These are phyloP conservation scores for Drosophila subobscura DNA, from an alignment of 1,140 invertebrate genomes.

Conservation along the genomic window DNA sequence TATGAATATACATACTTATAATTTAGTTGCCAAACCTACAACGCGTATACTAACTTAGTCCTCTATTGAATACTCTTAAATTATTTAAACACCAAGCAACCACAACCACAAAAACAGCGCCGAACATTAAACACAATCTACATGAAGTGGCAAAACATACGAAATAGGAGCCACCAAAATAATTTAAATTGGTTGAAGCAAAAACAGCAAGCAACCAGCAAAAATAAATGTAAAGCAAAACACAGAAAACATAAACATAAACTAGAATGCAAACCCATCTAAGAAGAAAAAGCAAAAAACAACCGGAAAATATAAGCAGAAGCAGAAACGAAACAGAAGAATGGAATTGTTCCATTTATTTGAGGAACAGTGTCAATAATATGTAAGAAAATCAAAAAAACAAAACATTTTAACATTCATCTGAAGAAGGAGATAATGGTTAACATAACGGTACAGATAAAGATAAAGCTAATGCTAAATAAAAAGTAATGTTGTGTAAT, in stretches of 20 bases:
- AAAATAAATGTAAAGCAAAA: conserved; percentile 55
- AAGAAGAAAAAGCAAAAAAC: conserved; percentile 25
- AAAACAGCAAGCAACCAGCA: conserved; percentile 32
- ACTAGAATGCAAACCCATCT: conserved; percentile 35
- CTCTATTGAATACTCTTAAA: conserved; percentile 80
- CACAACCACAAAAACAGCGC: conserved; percentile 36
- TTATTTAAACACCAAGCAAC: conserved; percentile 60
- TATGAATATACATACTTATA: conserved; percentile 67
- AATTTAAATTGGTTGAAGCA: conserved; percentile 57
- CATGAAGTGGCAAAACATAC: conserved; percentile 37
- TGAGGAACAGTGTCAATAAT: conserved; percentile 76
- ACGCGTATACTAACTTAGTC: conserved; percentile 77
- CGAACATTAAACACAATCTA: conserved; percentile 53
- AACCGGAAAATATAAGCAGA: conserved; percentile 25
- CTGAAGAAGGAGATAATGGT: conserved; percentile 33
- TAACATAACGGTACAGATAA: conserved; percentile 54
- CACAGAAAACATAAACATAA: conserved; percentile 48
- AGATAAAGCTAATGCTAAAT: conserved; percentile 69
- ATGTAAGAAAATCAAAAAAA: conserved; percentile 65
- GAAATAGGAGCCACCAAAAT: conserved; percentile 42
- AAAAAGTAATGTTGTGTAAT: conserved; percentile 80
- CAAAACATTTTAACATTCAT: conserved; percentile 70
- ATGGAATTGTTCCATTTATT: conserved; percentile 52
- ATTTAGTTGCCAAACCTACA: conserved; percentile 70
- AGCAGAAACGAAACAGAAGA: conserved; percentile 34